phyloP scores from a whole-genome alignment of 2,113 vertebrate species.

The Lamprologus speciosus region DNA sequence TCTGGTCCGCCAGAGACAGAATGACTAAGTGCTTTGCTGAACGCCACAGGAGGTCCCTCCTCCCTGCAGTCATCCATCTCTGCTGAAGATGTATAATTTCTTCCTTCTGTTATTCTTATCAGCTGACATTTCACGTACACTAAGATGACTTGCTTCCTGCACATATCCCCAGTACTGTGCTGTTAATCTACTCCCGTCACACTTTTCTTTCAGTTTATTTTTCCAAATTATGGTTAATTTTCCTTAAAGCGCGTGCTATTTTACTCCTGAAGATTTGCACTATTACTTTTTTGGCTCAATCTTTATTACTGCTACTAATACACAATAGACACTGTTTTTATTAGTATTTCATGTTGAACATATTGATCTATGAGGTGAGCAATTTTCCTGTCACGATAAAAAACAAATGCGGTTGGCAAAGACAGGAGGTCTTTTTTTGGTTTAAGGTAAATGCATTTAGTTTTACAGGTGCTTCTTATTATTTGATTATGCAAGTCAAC shows the following conservation, averaged over 20 bases:
- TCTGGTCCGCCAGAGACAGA: neutral
- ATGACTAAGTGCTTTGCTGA: neutral
- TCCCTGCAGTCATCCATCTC: neutral
- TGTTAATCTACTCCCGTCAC: neutral
- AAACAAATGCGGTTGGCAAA: neutral
- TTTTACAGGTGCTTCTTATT: neutral
- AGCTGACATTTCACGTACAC: neutral
- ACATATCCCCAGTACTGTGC: neutral
- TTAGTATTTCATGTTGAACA: neutral
- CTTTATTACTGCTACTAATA: neutral
- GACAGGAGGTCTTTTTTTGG: neutral
- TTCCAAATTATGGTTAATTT: neutral
- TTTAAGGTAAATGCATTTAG: neutral
- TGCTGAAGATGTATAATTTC: neutral
- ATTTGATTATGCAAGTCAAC: neutral
- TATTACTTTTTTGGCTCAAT: neutral
- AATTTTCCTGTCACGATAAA: neutral
- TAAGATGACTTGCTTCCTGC: neutral
- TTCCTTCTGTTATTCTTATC: neutral
- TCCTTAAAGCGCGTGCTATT: neutral
- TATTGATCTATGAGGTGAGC: neutral
- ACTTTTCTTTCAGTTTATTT: neutral
- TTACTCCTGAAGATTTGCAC: neutral
- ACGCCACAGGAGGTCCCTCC: neutral
- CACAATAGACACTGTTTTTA: neutral